Conservation (phyloP, 1,140 invertebrate species). For the Episyrphus balteatus region DNA sequence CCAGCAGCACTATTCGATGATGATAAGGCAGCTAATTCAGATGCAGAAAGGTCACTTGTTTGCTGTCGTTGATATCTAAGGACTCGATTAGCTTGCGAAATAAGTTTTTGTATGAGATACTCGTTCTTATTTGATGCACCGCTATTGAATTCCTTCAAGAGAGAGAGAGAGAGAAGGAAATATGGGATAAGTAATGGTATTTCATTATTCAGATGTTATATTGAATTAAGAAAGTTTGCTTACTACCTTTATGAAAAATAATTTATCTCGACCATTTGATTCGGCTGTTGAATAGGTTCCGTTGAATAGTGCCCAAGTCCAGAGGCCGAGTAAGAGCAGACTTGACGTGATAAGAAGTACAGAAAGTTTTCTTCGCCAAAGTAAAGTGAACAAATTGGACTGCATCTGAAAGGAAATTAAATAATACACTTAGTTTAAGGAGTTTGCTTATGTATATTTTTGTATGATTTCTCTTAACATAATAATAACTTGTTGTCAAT, state of each 20-base stretch:
- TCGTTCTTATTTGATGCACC: slow-evolving; percentile 18
- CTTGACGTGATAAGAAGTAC: slow-evolving; percentile 22
- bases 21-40: not conserved
- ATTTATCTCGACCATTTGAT: not conserved
- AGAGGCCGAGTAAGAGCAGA: slow-evolving; percentile 23
- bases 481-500: no score
- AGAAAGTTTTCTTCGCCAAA: slow-evolving; percentile 34
- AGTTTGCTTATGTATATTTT: no score
- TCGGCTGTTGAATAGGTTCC: slow-evolving; percentile 4
- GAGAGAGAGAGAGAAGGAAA: not conserved
- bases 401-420: slow-evolving; percentile 21
- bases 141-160: slow-evolving; percentile 1
- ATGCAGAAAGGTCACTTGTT: not conserved
- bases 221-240: not conserved
- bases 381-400: slow-evolving; percentile 29
- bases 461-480: no score
- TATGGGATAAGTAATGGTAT: not conserved
- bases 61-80: slow-evolving; percentile 19
- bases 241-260: slow-evolving; percentile 1
- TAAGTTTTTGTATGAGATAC: slow-evolving; percentile 32
- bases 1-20: slow-evolving; percentile 2
- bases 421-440: no score
- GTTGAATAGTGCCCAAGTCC: slow-evolving; percentile 33
- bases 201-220: slow-evolving; percentile 3
- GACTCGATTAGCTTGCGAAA: slow-evolving; percentile 31